Conservation (phyloP, 2,888 invertebrate species). For the Galerucella pusilla region DNA sequence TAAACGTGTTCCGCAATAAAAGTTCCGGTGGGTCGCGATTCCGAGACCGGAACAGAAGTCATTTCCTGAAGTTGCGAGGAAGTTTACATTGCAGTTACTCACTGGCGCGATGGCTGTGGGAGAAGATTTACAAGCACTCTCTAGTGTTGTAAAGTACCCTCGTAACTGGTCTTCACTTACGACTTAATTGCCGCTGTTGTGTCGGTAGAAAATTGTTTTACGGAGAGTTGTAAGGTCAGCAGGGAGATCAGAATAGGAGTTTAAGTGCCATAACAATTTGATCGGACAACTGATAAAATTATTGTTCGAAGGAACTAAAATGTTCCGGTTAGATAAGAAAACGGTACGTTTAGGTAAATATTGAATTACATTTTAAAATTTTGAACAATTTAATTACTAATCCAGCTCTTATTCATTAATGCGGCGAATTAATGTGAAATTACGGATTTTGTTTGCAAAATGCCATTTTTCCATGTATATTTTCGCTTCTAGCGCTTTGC, state of each 20-base stretch:
- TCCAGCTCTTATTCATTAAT: no score
- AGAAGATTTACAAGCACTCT: constrained; percentile 51
- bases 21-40: constrained; percentile 55
- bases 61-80: constrained; percentile 58
- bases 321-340: no score
- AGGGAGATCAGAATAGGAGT: constrained; percentile 8
- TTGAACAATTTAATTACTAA: no score
- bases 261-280: not conserved
- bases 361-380: not conserved
- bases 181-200: constrained; percentile 45
- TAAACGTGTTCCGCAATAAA: constrained; percentile 57
- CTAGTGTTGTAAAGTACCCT: constrained; percentile 50
- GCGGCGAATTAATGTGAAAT: no score
- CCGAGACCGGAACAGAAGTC: constrained; percentile 57
- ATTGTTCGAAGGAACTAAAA: not conserved
- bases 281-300: not conserved
- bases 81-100: constrained; percentile 56
- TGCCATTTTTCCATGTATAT: no score
- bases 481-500: no score
- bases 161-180: constrained; percentile 40
- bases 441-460: no score
- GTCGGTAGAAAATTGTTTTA: constrained; percentile 27
- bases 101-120: constrained; percentile 40
- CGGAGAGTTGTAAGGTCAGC: constrained; percentile 25
- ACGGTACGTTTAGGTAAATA: no score